A percentile compares a stretch with the other conserved stretches of the same genome.
phyloP scores from a whole-genome alignment of 2,113 vertebrate species.

The Centropus bengalensis region DNA sequence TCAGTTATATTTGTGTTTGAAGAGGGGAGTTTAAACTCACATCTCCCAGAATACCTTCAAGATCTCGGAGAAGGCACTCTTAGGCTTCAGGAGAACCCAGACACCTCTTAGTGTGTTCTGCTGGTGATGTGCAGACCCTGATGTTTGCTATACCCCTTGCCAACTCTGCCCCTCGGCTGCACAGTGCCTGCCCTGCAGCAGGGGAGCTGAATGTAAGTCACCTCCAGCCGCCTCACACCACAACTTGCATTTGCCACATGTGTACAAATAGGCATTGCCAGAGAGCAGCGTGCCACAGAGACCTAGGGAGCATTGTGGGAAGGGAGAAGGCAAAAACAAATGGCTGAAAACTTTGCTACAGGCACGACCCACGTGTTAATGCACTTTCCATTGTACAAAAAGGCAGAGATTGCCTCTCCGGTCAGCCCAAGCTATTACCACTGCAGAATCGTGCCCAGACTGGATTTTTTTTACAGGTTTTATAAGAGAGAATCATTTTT shows the following conservation, averaged over 20 bases:
- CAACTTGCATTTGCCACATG: background rate
- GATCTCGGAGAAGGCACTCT: background rate
- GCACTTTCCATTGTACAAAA: background rate
- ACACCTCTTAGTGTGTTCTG: background rate
- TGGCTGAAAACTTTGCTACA: background rate
- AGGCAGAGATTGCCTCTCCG: background rate
- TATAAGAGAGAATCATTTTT: background rate
- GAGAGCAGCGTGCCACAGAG: background rate
- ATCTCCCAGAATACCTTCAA: background rate
- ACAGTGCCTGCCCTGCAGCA: accelerated
- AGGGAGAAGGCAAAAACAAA: background rate
- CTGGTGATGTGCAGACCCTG: accelerated
- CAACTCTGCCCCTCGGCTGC: background rate
- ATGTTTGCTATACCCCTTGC: background rate
- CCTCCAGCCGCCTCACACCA: accelerated
- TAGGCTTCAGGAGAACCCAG: background rate
- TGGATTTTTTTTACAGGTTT: background rate
- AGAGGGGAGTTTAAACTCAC: background rate
- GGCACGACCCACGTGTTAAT: background rate
- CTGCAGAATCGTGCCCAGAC: background rate
- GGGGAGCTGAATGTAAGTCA: background rate
- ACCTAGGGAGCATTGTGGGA: background rate
- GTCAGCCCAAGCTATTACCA: background rate
- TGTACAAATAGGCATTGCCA: background rate
- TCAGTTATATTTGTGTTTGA: background rate